Base-by-base conservation (phyloP, 1,140 invertebrate species). In the Leguminivora glycinivorella region DNA sequence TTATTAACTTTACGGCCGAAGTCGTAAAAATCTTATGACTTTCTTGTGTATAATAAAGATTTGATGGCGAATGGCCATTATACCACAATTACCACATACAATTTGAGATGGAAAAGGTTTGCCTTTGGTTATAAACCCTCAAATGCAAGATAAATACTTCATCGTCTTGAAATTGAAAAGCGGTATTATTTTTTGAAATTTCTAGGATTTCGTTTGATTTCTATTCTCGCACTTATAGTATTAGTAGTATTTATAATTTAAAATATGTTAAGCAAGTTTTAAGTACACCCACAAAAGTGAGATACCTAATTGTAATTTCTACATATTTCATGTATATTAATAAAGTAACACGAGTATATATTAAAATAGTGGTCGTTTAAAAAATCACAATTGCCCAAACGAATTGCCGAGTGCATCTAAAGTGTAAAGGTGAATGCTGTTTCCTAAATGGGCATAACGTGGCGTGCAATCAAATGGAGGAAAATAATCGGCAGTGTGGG, bases 401-500 rank as follows among this genome's bases (percentile, higher is more conserved):
- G 14, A 43, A 43, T 43, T 2, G 10, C 10, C 4, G 14, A 19
- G 6, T 22, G 17, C 5, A 6, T 1, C 38, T 47, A 47, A 19
- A 52, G 47, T 17, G 38, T 52, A 22, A 22, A 52, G 19, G 17
- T 17, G 17, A 52, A 17, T 47, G n/a, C 5, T 19, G 34, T 63
- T 63, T 17, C n/a, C 58, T 22, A 63, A 63, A 63, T 29, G n/a
- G 26, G 26, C 0, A n/a, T 17, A 29, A 7, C 26, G 34, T 63
- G 14, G 26, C 58, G 29, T 63, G 58, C 26, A 29, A 34, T 63
- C 4, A 63, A 72, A 69, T 67, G 40, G 38, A 34, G 19, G 58
- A 72, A 72, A 67, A 66, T 72, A 56, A 72, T 72, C 60, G 67
- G 40, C 43, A 60, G 43, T 69, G 67, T 40, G 52, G 38, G 58